These are phyloP conservation scores for Mus musculus DNA, from an alignment of 2,113 vertebrate species.

Conservation along the genomic window DNA sequence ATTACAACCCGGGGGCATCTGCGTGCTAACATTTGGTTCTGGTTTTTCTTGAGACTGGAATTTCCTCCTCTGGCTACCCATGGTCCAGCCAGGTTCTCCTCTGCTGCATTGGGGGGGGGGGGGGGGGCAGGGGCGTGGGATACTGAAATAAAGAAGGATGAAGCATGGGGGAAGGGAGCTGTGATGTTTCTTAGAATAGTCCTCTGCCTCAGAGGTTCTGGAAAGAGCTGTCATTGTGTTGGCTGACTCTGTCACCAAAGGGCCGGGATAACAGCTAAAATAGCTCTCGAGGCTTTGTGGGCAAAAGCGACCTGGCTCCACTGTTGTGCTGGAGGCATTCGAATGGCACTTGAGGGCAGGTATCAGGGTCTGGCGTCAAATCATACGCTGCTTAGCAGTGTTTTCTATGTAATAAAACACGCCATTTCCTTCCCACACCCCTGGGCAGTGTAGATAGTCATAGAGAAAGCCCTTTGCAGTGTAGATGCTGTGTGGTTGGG, in stretches of 20 bases:
- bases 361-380: background rate
- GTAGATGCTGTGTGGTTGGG: fast-evolving
- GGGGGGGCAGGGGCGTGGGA: background rate
- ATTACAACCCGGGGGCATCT: background rate
- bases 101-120: background rate
- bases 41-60: background rate
- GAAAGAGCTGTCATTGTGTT: background rate
- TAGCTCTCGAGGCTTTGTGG: background rate
- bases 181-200: background rate
- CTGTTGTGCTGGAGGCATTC: background rate
- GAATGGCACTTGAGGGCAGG: background rate
- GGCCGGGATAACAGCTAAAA: background rate
- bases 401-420: background rate
- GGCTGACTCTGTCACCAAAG: background rate
- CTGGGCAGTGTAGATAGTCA: fast-evolving
- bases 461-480: fast-evolving
- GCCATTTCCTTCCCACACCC: fast-evolving
- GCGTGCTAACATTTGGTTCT: background rate
- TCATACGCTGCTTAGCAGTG: background rate
- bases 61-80: background rate
- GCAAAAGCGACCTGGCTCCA: background rate
- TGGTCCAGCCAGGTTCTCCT: background rate
- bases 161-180: background rate
- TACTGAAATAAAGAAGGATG: background rate
- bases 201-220: background rate